Evolutionary conservation across 2,113 vertebrate species (phyloP), one percentile per base, ranked within the genome.

Genomic region (Pavo muticus): DNA sequence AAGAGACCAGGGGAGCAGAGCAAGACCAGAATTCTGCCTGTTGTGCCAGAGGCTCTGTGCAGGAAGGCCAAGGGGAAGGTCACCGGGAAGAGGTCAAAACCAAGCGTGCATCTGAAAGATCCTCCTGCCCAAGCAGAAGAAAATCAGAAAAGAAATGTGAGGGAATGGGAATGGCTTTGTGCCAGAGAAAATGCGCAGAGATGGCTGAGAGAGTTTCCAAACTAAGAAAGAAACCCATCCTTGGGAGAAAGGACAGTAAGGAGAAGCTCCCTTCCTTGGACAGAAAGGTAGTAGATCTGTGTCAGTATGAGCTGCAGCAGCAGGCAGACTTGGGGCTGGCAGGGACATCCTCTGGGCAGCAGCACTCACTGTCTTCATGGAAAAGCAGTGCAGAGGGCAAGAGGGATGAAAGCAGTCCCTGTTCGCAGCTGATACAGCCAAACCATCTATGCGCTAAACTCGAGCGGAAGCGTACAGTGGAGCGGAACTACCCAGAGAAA

Each of bases 81-180:
- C 80, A 37, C 11, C 68, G n/a, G 35, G 94, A 91, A 76, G 64
- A 88, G 50, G 50, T 57, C 50, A 73, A 82, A 84, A 70, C 30
- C 39, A 77, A 76, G 63, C 57, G 2, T 73, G 73, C 56, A 21
- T 63, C 90, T 73, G 82, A 92, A 89, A 73, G 88, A 95, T 88
- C 27, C 6, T 90, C 95, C 32, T 96, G 96, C 95, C 94, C 97
- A 39, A 83, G 88, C 79, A 97, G 98, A 98, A 96, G 97, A 8
- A 91, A 96, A 27, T 56, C 68, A 97, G 95, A 96, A 75, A 90
- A 84, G 87, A 96, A 87, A 56, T 86, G 64, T 88, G 96, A 95
- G 70, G 87, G 74, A 15, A 60, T 68, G 67, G 93, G 80, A 92
- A 37, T 56, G 91, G 80, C 89, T 93, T 91, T 12, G 0, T 86